Base-by-base conservation (phyloP, 2,797 vertebrate species). In the Gastrophryne carolinensis region DNA sequence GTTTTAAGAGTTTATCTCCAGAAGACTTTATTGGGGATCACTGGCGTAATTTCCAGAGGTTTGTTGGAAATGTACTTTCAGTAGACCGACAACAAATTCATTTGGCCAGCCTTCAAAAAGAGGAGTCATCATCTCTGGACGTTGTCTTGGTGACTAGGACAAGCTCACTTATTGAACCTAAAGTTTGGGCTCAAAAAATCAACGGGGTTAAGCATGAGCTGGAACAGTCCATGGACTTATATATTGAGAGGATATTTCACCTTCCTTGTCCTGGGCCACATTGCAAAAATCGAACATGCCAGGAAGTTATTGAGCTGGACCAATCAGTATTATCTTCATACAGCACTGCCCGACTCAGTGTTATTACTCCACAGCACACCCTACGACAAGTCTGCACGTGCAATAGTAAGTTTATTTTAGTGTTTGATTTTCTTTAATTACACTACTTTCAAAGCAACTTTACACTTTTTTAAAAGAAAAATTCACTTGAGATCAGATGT, bases 11-110 rank as follows among this genome's bases (percentile, higher is more conserved):
- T 30, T 78, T 96, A 66, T 89, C 91, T 0, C 92, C 96, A 0
- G 95, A 97, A 84, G 96, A 96, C 82, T 97, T 99, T 41, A 92
- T 98, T 62, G 92, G 91, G 0, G 95, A 98, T 78, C 93, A 98
- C 19, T 98, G 97, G 98, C 89, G 92, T 54, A 93, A 91, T 79
- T 87, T 98, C 39, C 96, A 98, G 85, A 91, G 93, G 32, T 93
- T 88, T 44, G 86, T 99, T 75, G 90, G 91, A 5, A 84, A 89
- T 2, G 47, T 86, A 24, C 88, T 98, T 11, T 86, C 87, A 70
- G 79, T 94, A 0, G 86, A 86, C 61, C 82, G 89, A 17, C 92
- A 95, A 29, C 90, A 93, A 80, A 90, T 99, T 15, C 92, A 95
- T 72, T 87, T 98, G 87, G 95, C 92, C 85, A 97, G 97, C 84